These are phyloP conservation scores for Eulemur macaco DNA, from an alignment of 2,113 vertebrate species.

Conservation along the genomic window DNA sequence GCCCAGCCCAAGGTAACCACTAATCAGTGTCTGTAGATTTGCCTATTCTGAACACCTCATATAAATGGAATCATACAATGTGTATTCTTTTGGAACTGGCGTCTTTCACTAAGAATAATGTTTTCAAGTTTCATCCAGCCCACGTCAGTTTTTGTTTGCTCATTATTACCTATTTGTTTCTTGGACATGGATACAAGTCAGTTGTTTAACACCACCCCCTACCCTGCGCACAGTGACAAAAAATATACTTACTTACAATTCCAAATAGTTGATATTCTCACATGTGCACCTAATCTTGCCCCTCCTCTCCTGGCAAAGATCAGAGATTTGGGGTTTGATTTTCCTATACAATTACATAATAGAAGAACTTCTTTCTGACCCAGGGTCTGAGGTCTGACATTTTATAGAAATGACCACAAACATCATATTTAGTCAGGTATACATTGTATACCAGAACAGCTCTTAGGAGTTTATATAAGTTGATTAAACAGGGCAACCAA, in stretches of 20 bases:
- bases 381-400: neutral
- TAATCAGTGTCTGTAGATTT: neutral
- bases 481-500: neutral
- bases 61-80: neutral
- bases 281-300: neutral
- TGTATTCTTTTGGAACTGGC: neutral
- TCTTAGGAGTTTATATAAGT: constrained; percentile 32
- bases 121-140: neutral
- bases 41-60: neutral
- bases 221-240: neutral
- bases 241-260: neutral
- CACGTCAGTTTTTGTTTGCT: constrained; percentile 23
- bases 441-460: neutral
- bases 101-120: constrained; percentile 16
- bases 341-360: constrained; percentile 12
- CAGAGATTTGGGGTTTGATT: neutral
- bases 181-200: neutral
- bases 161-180: constrained; percentile 23
- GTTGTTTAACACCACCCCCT: neutral
- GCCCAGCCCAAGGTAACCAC: neutral
- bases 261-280: neutral
- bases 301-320: neutral
- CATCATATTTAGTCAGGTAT: neutral
- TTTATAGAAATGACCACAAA: constrained; percentile 40
- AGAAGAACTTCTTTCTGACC: constrained; percentile 2